Evolutionary conservation across 2,113 vertebrate genomes (phyloP).

Genomic region (Lipophrys pholis): DNA sequence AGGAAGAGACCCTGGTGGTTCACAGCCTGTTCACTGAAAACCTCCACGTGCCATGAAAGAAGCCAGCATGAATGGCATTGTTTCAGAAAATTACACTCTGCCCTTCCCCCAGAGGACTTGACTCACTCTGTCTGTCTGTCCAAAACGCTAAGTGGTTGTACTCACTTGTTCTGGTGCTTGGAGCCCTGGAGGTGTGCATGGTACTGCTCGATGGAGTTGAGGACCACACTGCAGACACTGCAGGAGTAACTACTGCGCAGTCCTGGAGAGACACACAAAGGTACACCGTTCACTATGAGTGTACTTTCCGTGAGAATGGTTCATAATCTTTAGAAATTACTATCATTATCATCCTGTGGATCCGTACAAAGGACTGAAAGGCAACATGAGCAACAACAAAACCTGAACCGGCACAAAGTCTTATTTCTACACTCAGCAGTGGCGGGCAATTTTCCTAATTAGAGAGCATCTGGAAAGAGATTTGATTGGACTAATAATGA

Average conservation of each 20-base stretch:
- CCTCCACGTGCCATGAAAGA: background rate
- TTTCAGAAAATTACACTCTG: background rate
- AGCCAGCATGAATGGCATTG: background rate
- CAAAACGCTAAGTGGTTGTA: slow-evolving; percentile 19
- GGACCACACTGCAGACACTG: slow-evolving; percentile 84
- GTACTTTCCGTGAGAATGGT: slow-evolving; percentile 4
- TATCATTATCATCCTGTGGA: slow-evolving; percentile 23
- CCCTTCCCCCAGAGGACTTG: background rate
- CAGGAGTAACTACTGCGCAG: slow-evolving; percentile 86
- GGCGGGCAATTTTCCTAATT: slow-evolving; percentile 65
- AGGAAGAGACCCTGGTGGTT: background rate
- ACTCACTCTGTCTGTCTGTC: background rate
- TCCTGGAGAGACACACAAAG: slow-evolving; percentile 65
- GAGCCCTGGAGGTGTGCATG: slow-evolving; percentile 87
- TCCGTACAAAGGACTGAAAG: slow-evolving; percentile 6
- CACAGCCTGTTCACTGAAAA: background rate
- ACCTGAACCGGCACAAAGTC: slow-evolving; percentile 28
- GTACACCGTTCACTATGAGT: slow-evolving; percentile 12
- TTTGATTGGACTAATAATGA: slow-evolving; percentile 67
- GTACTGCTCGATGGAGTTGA: slow-evolving; percentile 88
- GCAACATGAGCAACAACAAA: slow-evolving; percentile 33
- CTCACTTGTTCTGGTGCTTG: slow-evolving; percentile 89
- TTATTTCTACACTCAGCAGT: slow-evolving; percentile 51
- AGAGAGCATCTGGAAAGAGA: slow-evolving; percentile 57
- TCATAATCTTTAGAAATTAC: slow-evolving; percentile 19